Evolutionary conservation across 2,113 vertebrate species (phyloP), one percentile per base, ranked within the genome.

Genomic region (Pelodiscus sinensis): DNA sequence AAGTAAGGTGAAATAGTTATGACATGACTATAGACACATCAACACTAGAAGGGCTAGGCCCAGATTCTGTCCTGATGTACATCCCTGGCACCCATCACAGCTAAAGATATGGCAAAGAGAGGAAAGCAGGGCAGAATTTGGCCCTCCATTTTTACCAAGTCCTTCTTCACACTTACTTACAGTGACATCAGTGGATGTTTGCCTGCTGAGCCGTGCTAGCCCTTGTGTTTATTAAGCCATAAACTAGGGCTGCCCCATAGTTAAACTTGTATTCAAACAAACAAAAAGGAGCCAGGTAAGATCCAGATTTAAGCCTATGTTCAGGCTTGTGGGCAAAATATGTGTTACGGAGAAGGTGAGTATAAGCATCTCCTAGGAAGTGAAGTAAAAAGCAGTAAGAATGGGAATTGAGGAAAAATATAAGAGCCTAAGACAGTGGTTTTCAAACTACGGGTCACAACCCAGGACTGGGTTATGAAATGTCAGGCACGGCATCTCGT

Each of bases 381-480:
- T 44, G 44, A 44, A 44, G 44, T 44, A 44, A 91, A 81, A 81
- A 81, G 78, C 50, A 89, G 87, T 94, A 92, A 73, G 73, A 95
- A 89, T 68, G 52, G 80, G 75, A 93, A 82, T 82, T 85, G 82
- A 92, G 88, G 80, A 88, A 89, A 86, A 94, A 95, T 89, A 80
- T 31, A 44, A 93, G 92, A 86, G 91, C 90, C 88, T 44, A 44
- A 44, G 44, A 44, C 44, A 44, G 44, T 44, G 44, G 44, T 44
- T 44, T 44, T 44, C 44, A 44, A 44, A 44, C 44, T 44, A 44
- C 5, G 44, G 44, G 44, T 44, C 44, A 44, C 44, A 44, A 44
- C 44, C 4, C 44, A 44, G 44, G 5, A 44, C 44, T 44, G 44
- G 44, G 44, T 44, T 44, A 44, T 44, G 44, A 44, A 44, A 44